Base-by-base conservation (phyloP, 2,797 vertebrate genomes). In the Danio albolineatus region DNA sequence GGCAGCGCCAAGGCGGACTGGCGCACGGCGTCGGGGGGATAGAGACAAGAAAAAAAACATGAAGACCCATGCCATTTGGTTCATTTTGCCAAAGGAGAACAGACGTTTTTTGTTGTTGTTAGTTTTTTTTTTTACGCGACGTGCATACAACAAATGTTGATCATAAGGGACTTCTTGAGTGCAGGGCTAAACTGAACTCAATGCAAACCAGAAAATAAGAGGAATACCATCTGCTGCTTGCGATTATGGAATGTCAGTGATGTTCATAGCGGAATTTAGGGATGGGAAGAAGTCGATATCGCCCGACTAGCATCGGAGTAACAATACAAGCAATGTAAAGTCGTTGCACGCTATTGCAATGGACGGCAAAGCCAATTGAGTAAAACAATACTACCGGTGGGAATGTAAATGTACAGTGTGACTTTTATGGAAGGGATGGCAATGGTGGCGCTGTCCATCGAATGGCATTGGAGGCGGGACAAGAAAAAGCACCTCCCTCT, bases 1-100 rank as follows among this genome's bases (percentile, higher is more conserved):
- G 96, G 95, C 95, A 96, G 95, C 95, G 95, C 95, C 96, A 98
- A 94, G 91, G 92, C 95, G 85, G 94, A 91, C 94, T 95, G 93
- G 86, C 93, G 92, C 92, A 94, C 81, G 91, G 92, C 93, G 92
- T 92, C 92, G 91, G 92, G 93, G 62, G 85, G 86, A 88, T 95
- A 95, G 94, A 95, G 93, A 92, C 93, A 94, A 93, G 91, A 88
- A 89, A 93, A 92, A 84, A 90, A n/a, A 48, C 86, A 89, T 77
- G 81, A 85, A 75, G 86, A 83, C 76, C 80, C 78, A 80, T 87
- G 83, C 93, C 89, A 91, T 92, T 91, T 91, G 88, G 91, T 91
- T 92, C 90, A 57, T 87, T 73, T 80, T 69, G 10, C 81, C 84
- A 84, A 51, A 81, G 75, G 21, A 56, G 36, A 82, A 66, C 67